phyloP scores from a whole-genome alignment of 2,797 vertebrate species.

The Scyliorhinus canicula region DNA sequence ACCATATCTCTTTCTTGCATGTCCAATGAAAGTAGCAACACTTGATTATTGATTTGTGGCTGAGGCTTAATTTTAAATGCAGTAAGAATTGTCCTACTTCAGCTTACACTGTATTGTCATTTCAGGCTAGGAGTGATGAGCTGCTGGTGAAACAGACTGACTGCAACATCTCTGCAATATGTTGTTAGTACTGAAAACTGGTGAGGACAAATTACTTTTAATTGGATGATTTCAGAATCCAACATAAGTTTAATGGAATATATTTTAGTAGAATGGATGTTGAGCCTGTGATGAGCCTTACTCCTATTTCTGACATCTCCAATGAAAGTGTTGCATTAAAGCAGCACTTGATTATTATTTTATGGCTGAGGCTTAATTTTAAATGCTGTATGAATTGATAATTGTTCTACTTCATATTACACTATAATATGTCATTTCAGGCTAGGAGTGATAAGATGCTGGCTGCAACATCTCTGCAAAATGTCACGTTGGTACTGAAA shows the following conservation, averaged over 20 bases:
- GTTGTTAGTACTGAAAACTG: too few species aligned
- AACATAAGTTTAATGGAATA: not conserved
- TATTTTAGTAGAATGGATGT: too few species aligned
- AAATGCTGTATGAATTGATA: not conserved
- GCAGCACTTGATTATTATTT: conserved; percentile 39
- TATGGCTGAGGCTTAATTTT: conserved; percentile 38
- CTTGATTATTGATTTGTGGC: conserved; percentile 39
- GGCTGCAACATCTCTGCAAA: not conserved
- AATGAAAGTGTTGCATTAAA: conserved; percentile 37
- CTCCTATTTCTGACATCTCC: conserved; percentile 25
- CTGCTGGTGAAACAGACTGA: too few species aligned
- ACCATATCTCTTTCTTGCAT: conserved; percentile 15
- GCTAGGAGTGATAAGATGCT: not conserved
- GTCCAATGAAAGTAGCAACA: conserved; percentile 34
- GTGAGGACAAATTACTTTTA: too few species aligned
- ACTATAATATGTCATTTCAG: not conserved
- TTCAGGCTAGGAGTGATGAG: not conserved
- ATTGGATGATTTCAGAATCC: too few species aligned
- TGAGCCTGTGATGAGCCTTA: conserved; percentile 5
- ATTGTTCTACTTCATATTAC: not conserved
- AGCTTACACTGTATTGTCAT: not conserved
- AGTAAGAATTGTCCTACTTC: not conserved
- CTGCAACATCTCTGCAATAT: not conserved
- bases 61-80: conserved; percentile 37
- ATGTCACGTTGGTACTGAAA: too few species aligned